Evolutionary conservation across 1,140 invertebrate species (phyloP).

Genomic region (Brachystomella parvula): DNA sequence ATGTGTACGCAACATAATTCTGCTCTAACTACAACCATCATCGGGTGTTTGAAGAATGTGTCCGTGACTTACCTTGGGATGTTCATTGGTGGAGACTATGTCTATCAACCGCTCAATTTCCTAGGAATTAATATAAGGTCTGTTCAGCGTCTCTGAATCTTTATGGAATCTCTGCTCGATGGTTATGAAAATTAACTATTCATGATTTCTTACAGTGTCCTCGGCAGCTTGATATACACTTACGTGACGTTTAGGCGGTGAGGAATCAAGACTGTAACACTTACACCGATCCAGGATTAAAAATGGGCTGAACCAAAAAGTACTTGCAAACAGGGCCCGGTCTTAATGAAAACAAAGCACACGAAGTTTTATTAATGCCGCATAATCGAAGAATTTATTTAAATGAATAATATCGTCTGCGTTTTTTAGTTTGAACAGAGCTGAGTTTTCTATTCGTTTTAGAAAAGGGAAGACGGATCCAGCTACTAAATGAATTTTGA

Average conservation of each 20-base stretch:
- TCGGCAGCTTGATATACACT: constrained; percentile 70
- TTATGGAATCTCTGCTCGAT: background rate
- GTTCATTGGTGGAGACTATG: constrained; percentile 94
- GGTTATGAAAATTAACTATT: constrained; percentile 17
- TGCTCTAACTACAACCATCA: constrained; percentile 94
- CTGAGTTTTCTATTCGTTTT: no score
- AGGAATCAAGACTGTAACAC: no score
- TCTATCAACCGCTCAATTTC: constrained; percentile 88
- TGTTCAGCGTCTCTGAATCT: background rate
- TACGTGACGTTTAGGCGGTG: constrained; percentile 62
- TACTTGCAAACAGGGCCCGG: no score
- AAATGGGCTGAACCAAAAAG: no score
- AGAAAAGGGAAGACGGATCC: no score
- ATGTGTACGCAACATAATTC: constrained; percentile 94
- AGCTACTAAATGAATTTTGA: no score
- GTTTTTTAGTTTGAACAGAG: no score
- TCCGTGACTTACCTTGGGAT: constrained; percentile 89
- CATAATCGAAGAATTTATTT: no score
- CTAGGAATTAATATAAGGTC: constrained; percentile 78
- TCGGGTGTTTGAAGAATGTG: constrained; percentile 93
- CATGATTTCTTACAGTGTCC: constrained; percentile 51
- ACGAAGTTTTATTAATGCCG: no score
- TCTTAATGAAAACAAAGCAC: no score
- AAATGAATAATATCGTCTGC: no score
- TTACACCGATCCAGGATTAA: no score